Evolutionary conservation across 2,888 invertebrate species (phyloP).

Genomic region (Caenorhabditis drosophilae): DNA sequence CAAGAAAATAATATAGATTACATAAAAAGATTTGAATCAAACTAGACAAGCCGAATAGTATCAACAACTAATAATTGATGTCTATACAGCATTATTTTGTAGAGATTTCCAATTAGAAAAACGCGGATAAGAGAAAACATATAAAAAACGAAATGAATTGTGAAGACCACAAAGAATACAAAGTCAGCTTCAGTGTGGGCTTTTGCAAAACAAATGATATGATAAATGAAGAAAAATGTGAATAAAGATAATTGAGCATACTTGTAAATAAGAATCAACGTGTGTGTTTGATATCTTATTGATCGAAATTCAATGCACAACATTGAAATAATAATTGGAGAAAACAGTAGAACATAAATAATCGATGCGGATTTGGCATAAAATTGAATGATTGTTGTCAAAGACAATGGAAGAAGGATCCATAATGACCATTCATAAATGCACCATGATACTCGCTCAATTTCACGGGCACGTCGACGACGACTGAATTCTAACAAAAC

Average conservation of each 20-base stretch:
- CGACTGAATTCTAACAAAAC: neutral
- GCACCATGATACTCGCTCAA: conserved; percentile 1
- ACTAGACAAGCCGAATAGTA: neutral
- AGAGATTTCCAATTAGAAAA: neutral
- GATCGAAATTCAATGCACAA: neutral
- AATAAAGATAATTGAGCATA: neutral
- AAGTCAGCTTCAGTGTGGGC: neutral
- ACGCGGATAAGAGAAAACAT: conserved; percentile 4
- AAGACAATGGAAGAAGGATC: conserved; percentile 1
- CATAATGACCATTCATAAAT: conserved; percentile 7
- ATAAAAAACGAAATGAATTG: conserved; percentile 4
- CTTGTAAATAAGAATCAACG: neutral
- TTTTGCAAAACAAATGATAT: conserved; percentile 5
- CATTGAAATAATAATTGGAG: conserved; percentile 1
- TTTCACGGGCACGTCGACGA: neutral
- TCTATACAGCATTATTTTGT: conserved; percentile 1
- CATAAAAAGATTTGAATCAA: neutral
- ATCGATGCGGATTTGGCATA: neutral
- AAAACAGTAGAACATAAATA: neutral
- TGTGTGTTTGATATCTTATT: neutral
- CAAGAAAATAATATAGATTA: neutral
- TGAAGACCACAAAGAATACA: conserved; percentile 3
- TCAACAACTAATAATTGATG: neutral
- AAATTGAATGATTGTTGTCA: conserved; percentile 3
- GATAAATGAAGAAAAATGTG: conserved; percentile 6